Percentiles rank a stretch among this genome's conserved stretches.
Evolutionary conservation across 2,113 vertebrate genomes (phyloP).

Genomic region (Carassius gibelio): DNA sequence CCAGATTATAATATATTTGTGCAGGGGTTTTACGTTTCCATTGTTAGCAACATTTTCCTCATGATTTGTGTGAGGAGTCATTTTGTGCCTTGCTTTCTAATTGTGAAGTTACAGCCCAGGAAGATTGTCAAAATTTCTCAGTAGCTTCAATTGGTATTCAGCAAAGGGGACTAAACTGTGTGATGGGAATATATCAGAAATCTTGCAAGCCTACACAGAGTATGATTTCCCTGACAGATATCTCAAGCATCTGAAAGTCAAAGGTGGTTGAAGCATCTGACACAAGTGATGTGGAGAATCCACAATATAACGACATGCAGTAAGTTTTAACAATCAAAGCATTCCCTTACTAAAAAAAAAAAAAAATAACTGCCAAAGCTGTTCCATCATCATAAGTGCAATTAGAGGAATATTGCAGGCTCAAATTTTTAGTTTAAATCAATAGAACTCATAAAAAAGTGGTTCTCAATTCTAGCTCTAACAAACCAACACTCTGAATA

Average conservation of each 20-base stretch:
- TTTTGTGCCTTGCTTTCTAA: slow-evolving; percentile 36
- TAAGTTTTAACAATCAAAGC: not conserved
- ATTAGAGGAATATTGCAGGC: too few relatives aligned
- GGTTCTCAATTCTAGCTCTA: too few relatives aligned
- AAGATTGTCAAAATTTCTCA: slow-evolving; percentile 1
- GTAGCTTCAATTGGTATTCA: slow-evolving; percentile 27
- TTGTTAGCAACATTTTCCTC: not conserved
- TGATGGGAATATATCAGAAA: slow-evolving; percentile 22
- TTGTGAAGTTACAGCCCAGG: slow-evolving; percentile 32
- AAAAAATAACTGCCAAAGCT: too few relatives aligned
- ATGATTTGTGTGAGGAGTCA: slow-evolving; percentile 17
- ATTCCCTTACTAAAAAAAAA: too few relatives aligned
- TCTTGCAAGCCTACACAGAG: not conserved
- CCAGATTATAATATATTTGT: slow-evolving; percentile 14
- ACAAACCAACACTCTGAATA: too few relatives aligned
- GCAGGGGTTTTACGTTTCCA: not conserved
- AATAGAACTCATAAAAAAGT: too few relatives aligned
- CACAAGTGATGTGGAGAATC: slow-evolving; percentile 16
- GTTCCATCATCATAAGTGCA: too few relatives aligned
- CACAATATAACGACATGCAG: not conserved
- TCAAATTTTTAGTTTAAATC: too few relatives aligned
- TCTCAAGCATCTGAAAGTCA: slow-evolving; percentile 18
- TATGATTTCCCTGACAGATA: slow-evolving; percentile 18
- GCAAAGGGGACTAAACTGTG: slow-evolving; percentile 3
- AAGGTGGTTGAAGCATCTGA: not conserved